phyloP scores from a whole-genome alignment of 1,140 invertebrate species.

The Cepaea nemoralis region DNA sequence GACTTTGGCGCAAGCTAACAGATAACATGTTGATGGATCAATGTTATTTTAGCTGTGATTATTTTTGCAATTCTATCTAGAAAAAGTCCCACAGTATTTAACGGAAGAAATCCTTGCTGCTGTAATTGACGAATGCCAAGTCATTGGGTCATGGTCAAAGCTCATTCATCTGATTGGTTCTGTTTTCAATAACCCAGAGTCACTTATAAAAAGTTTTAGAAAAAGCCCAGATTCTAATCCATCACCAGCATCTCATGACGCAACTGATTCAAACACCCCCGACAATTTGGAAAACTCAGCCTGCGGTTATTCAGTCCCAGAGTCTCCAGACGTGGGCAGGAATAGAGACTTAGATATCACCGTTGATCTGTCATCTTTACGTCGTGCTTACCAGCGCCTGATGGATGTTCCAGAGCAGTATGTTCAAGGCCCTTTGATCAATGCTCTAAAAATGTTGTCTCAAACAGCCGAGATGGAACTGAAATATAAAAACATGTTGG shows the following conservation, averaged over 20 bases:
- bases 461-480: conserved; percentile 83
- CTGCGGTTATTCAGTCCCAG: neutral
- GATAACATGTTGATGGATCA: too few species aligned
- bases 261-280: neutral
- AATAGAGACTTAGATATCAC: conserved; percentile 53
- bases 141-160: conserved; percentile 77
- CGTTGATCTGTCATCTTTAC: conserved; percentile 75
- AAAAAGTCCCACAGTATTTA: conserved; percentile 66
- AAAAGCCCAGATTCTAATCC: neutral
- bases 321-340: conserved; percentile 2
- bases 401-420: conserved; percentile 73
- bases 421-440: conserved; percentile 83
- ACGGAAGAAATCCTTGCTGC: conserved; percentile 79
- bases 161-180: conserved; percentile 80
- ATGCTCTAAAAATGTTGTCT: conserved; percentile 82
- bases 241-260: neutral
- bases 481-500: conserved; percentile 72
- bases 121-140: conserved; percentile 79
- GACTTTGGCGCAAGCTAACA: too few species aligned
- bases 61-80: conserved; percentile 42
- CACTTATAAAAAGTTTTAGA: conserved; percentile 77
- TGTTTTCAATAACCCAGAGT: conserved; percentile 81
- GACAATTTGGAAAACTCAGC: neutral
- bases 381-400: conserved; percentile 78
- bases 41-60: neutral